These are phyloP conservation scores for Apteryx mantelli DNA, from an alignment of 2,113 vertebrate species.

Conservation along the genomic window DNA sequence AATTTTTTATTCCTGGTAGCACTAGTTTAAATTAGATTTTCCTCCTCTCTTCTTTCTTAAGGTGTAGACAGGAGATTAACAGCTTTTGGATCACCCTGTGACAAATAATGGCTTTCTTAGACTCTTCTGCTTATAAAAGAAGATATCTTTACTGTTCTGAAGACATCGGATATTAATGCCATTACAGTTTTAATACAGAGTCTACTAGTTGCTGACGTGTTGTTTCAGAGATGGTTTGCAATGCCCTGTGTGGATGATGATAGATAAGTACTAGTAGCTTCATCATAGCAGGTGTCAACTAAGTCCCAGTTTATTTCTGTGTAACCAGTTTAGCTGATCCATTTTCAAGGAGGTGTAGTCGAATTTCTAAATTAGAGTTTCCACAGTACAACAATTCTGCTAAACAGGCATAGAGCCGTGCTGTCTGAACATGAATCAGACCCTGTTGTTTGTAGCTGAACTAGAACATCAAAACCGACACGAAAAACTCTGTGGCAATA, in stretches of 20 bases:
- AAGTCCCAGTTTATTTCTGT: neutral
- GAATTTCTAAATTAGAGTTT: neutral
- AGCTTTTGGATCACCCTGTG: conserved; percentile 23
- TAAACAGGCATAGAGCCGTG: neutral
- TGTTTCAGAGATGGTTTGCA: neutral
- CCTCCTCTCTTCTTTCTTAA: neutral
- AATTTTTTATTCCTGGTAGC: neutral
- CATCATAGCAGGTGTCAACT: neutral
- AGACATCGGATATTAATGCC: neutral
- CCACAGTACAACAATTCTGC: neutral
- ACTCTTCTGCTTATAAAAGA: neutral
- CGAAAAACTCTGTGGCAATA: neutral
- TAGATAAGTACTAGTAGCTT: neutral
- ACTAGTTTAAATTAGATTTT: conserved; percentile 37
- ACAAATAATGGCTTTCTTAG: conserved; percentile 16
- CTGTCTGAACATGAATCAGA: neutral
- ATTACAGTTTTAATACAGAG: neutral
- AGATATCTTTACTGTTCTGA: neutral
- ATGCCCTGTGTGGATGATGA: neutral
- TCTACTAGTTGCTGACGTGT: neutral
- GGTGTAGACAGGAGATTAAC: conserved; percentile 42
- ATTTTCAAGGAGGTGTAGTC: neutral
- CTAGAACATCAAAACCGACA: neutral
- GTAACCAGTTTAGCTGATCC: neutral
- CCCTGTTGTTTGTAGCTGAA: neutral